These are phyloP conservation scores for Huso huso DNA, from an alignment of 2,797 vertebrate species.

Conservation along the genomic window DNA sequence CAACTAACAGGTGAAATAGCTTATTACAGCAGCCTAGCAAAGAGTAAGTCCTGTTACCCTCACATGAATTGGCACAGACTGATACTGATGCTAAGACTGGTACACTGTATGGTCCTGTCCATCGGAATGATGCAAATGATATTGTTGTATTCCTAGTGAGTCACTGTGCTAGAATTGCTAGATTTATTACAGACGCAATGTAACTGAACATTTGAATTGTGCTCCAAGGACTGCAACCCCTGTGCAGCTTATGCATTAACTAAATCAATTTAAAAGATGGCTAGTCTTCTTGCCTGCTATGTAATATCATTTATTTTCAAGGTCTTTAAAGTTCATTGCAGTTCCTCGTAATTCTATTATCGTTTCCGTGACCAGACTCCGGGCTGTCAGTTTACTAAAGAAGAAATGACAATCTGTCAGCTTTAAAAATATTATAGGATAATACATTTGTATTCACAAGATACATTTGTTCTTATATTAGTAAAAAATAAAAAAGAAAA, in stretches of 20 bases:
- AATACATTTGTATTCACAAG: constrained; percentile 8
- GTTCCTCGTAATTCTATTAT: constrained; percentile 43
- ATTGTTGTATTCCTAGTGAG: neutral
- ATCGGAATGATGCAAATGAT: no score
- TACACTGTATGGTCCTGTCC: no score
- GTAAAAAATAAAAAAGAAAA: no score
- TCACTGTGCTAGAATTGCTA: neutral
- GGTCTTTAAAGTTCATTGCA: constrained; percentile 47
- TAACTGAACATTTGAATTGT: neutral
- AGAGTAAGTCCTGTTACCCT: no score
- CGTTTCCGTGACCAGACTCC: constrained; percentile 37
- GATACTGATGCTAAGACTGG: no score
- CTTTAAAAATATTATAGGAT: constrained; percentile 25
- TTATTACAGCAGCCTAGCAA: no score
- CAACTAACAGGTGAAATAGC: no score
- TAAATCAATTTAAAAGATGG: constrained; percentile 46
- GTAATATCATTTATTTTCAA: constrained; percentile 57
- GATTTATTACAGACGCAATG: neutral
- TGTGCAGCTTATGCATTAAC: constrained; percentile 33
- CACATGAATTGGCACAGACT: no score
- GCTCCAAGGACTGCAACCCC: constrained; percentile 12
- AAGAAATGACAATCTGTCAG: constrained; percentile 23
- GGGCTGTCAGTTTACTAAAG: constrained; percentile 40
- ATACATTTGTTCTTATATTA: neutral
- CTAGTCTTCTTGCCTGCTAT: constrained; percentile 33